A percentile compares a stretch with the other conserved stretches of the same genome.
Evolutionary conservation across 2,113 vertebrate genomes (phyloP).

Genomic region (Heterochromis multidens): DNA sequence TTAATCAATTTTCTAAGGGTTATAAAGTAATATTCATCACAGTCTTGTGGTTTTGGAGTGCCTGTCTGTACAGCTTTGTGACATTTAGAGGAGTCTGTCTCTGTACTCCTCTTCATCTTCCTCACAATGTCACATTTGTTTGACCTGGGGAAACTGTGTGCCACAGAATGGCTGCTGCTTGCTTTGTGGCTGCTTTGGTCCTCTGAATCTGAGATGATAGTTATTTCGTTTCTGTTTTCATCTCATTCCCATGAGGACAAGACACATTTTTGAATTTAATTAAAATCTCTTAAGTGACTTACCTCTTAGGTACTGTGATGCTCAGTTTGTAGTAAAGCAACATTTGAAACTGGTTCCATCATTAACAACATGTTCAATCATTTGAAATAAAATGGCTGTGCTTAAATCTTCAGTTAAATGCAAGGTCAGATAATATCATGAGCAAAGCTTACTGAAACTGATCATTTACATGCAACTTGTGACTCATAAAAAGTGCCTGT

Average conservation of each 20-base stretch:
- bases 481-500: no score
- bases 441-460: no score
- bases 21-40: constrained; percentile 45
- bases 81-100: neutral
- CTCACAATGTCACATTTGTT: neutral
- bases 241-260: neutral
- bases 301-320: neutral
- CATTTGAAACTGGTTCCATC: no score
- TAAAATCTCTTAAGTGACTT: neutral
- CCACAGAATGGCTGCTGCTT: neutral
- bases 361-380: neutral
- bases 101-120: neutral
- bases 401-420: neutral
- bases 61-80: neutral
- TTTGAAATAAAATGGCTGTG: neutral
- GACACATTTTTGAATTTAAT: neutral
- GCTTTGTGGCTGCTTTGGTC: neutral
- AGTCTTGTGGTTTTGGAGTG: constrained; percentile 16
- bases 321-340: neutral
- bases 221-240: neutral
- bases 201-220: neutral
- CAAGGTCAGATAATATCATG: no score
- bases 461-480: no score
- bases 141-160: neutral
- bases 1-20: constrained; percentile 24